Evolutionary conservation across 1,140 invertebrate genomes (phyloP).

Genomic region (Cyrtorhinus lividipennis): DNA sequence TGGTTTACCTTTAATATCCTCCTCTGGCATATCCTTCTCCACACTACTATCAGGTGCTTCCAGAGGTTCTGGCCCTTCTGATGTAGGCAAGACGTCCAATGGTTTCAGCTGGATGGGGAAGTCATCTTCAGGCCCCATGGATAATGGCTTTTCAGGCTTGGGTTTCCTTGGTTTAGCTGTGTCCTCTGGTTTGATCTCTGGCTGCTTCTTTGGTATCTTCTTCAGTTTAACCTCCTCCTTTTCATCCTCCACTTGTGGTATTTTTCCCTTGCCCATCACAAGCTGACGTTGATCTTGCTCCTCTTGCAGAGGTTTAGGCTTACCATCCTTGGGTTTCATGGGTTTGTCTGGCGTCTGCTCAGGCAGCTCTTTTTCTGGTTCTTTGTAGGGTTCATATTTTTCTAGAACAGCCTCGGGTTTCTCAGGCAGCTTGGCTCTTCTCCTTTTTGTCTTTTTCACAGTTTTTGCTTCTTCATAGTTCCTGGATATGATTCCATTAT

Average conservation of each 20-base stretch:
- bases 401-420: conserved; percentile 33
- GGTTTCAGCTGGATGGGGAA: too few relatives aligned
- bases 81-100: too few relatives aligned
- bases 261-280: conserved; percentile 28
- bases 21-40: too few relatives aligned
- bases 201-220: conserved; percentile 29
- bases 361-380: conserved; percentile 19
- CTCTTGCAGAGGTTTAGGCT: conserved; percentile 30
- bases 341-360: conserved; percentile 25
- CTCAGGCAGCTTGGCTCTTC: conserved; percentile 33
- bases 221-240: conserved; percentile 24
- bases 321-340: conserved; percentile 20
- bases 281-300: conserved; percentile 31
- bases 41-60: too few relatives aligned
- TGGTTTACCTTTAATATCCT: too few relatives aligned
- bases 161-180: too few relatives aligned
- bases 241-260: conserved; percentile 23
- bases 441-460: conserved; percentile 31
- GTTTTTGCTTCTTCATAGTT: conserved; percentile 24
- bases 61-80: too few relatives aligned
- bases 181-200: conserved; percentile 16
- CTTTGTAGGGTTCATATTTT: conserved; percentile 29
- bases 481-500: conserved; percentile 48
- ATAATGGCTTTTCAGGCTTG: too few relatives aligned
- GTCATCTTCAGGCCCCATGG: too few relatives aligned